Base-by-base conservation (phyloP, 2,797 vertebrate species). In the Dryobates pubescens region DNA sequence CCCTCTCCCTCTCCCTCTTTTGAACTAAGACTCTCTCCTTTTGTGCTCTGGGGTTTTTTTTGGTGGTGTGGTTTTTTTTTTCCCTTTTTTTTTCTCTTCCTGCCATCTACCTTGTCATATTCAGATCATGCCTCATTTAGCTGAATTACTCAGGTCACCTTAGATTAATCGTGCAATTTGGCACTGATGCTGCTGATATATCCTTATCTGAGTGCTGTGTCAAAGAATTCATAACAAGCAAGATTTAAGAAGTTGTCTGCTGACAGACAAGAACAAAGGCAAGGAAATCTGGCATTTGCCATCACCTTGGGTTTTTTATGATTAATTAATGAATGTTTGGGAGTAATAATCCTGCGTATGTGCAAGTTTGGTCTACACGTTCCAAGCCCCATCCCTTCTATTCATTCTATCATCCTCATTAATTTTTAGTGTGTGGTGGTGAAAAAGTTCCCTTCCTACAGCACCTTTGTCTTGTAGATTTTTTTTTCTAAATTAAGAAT, bases 111-210 rank as follows among this genome's bases (percentile, higher is more conserved):
- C 70, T 93, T 87, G 87, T 86, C 93, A 86, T 94, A 86, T 73
- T 88, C 93, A 79, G 72, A 94, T 86, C 92, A 88, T 64, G 79
- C 89, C 64, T 94, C 94, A 85, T 96, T 94, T 94, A 96, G 88
- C 86, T 92, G 92, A 85, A 94, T 95, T 92, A 93, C 89, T 84
- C 81, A 78, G 93, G 93, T 94, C 92, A 90, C 88, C 89, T 94
- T 79, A 92, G 84, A 96, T 94, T 96, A 96, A 95, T 93, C 80
- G 83, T 90, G 73, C 47, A 93, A 51, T 93, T 94, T 93, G 79
- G 90, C 90, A 87, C 56, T 73, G 81, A 81, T 82, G 67, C 36
- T 2, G 41, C 79, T 79, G 79, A 90, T 89, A 67, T 34, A 82
- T 65, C 74, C 72, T 47, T 67, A 2, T 76, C 70, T 64, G 82